Evolutionary conservation across 2,113 vertebrate genomes (phyloP).

Genomic region (Cinclus mexicanus): DNA sequence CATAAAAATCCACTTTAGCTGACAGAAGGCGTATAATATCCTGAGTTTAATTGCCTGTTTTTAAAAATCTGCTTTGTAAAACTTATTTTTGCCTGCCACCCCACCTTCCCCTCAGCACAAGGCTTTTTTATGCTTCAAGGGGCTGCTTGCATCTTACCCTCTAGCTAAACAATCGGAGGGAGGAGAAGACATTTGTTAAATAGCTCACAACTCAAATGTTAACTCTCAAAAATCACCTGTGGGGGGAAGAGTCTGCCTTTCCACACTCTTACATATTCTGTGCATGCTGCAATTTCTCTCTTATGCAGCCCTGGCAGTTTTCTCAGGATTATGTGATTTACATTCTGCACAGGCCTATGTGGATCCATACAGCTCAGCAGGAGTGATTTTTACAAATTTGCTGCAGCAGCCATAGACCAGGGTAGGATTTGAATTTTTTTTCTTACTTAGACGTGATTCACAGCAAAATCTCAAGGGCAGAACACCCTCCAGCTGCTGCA

Average conservation of each 20-base stretch:
- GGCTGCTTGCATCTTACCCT: background rate
- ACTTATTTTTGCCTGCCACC: background rate
- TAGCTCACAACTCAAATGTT: background rate
- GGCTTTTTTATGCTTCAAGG: background rate
- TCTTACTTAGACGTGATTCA: background rate
- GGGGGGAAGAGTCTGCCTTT: background rate
- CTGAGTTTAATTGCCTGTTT: background rate
- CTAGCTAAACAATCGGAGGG: background rate
- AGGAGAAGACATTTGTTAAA: background rate
- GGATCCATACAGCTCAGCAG: background rate
- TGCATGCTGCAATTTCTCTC: background rate
- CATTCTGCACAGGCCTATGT: background rate
- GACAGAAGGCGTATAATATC: background rate
- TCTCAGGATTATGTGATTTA: background rate
- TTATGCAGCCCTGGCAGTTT: background rate
- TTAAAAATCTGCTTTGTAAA: background rate
- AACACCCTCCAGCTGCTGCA: background rate
- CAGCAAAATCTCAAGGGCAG: background rate
- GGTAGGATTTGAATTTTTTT: background rate
- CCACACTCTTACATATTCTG: background rate
- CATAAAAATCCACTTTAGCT: conserved; percentile 53
- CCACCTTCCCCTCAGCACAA: background rate
- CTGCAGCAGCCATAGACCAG: background rate
- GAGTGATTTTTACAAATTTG: conserved; percentile 21
- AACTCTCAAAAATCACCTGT: background rate